phyloP scores from a whole-genome alignment of 2,113 vertebrate genomes.

The Oreochromis spilurus region DNA sequence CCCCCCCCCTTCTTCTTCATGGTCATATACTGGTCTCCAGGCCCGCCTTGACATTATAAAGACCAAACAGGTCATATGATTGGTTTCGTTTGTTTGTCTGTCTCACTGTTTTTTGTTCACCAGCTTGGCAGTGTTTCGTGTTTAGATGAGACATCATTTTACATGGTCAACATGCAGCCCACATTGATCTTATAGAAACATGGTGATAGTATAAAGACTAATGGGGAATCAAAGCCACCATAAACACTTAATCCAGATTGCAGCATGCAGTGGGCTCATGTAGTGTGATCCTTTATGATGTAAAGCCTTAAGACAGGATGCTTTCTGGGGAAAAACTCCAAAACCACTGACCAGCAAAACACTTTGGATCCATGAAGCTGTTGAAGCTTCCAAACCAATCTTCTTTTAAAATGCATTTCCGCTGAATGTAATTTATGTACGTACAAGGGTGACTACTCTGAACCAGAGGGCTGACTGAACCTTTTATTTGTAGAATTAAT shows the following conservation, averaged over 20 bases:
- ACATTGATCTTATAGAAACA: no score
- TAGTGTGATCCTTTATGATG: background rate
- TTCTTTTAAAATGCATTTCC: background rate
- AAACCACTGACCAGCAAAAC: conserved; percentile 20
- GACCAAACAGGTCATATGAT: no score
- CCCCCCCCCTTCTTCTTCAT: no score
- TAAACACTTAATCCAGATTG: background rate
- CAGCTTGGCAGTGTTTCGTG: no score
- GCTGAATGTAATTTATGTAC: background rate
- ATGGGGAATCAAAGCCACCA: background rate
- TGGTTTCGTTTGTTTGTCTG: no score
- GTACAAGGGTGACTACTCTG: background rate
- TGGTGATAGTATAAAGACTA: background rate
- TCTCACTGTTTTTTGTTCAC: no score
- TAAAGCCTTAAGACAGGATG: background rate
- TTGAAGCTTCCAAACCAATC: background rate
- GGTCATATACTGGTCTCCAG: no score
- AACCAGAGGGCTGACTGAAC: background rate
- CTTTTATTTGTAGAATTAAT: no score
- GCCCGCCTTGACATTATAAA: no score
- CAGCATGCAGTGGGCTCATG: background rate
- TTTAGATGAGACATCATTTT: no score
- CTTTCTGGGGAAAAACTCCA: background rate
- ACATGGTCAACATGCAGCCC: no score
- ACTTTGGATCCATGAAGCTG: conserved; percentile 38